These are phyloP conservation scores for Paratrypauchen microcephalus DNA, from an alignment of 2,797 vertebrate genomes.

Conservation along the genomic window DNA sequence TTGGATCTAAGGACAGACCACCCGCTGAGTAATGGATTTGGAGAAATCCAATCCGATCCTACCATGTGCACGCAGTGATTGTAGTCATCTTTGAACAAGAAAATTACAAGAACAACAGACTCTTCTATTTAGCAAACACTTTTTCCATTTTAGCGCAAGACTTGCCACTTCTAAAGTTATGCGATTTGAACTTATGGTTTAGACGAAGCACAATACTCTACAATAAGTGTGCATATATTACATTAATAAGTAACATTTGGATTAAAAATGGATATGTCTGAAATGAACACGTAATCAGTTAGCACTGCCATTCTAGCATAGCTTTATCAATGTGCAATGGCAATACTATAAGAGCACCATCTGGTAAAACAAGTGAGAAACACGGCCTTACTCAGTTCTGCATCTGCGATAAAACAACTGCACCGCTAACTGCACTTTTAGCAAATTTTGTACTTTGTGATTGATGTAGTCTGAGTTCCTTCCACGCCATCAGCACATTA, in stretches of 20 bases:
- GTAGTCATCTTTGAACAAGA: too few species aligned
- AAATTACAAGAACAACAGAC: too few species aligned
- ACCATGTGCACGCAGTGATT: too few species aligned
- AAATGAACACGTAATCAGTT: conserved; percentile 78
- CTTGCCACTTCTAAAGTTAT: not conserved
- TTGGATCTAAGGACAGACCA: too few species aligned
- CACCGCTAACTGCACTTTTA: conserved; percentile 64
- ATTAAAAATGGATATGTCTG: conserved; percentile 17
- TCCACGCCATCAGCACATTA: conserved; percentile 68
- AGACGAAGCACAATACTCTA: not conserved
- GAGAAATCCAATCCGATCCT: too few species aligned
- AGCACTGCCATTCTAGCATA: conserved; percentile 78
- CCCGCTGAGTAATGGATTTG: too few species aligned
- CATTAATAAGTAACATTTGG: not conserved
- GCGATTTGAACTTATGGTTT: not conserved
- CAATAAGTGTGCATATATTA: not conserved
- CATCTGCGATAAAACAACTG: conserved; percentile 59
- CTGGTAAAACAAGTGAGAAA: conserved; percentile 62
- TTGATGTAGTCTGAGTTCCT: conserved; percentile 62
- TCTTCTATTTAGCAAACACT: not conserved
- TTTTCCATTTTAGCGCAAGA: not conserved
- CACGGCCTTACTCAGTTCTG: conserved; percentile 47
- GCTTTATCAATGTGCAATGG: conserved; percentile 81
- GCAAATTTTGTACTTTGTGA: conserved; percentile 70
- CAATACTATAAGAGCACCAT: conserved; percentile 42